Evolutionary conservation across 2,113 vertebrate genomes (phyloP).

Genomic region (Stictonetta naevosa): DNA sequence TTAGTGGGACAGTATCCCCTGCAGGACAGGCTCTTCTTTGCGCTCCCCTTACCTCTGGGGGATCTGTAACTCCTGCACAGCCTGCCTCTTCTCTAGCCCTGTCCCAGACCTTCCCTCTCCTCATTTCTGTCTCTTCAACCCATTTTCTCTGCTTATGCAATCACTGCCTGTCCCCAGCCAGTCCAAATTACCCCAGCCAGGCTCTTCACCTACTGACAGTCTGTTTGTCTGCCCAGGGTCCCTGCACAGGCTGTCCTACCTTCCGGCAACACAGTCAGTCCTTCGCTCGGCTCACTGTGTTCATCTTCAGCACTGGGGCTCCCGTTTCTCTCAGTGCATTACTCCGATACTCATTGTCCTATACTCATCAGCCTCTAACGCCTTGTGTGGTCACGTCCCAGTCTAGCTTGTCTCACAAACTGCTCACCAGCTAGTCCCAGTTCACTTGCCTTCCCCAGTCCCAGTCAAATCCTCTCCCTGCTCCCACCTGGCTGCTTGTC

Average conservation of each 20-base stretch:
- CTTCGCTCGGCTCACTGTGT: neutral
- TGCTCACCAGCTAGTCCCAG: neutral
- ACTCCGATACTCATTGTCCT: too few relatives aligned
- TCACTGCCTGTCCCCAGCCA: neutral
- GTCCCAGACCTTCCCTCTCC: neutral
- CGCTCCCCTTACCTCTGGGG: neutral
- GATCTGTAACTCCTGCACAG: neutral
- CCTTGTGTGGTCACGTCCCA: neutral
- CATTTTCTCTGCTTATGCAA: neutral
- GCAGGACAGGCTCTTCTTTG: neutral
- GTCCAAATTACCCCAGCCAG: accelerated
- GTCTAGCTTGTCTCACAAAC: neutral
- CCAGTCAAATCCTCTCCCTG: accelerated
- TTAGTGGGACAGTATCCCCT: accelerated
- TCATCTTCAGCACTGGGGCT: neutral
- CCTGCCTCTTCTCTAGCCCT: neutral
- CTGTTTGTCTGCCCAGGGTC: neutral
- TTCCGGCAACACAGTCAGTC: neutral
- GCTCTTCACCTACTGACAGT: neutral
- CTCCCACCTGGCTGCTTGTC: neutral
- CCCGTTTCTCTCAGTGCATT: neutral
- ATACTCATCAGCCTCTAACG: neutral
- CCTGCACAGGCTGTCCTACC: neutral
- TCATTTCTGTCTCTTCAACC: neutral
- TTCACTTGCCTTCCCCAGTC: neutral